Percentiles rank a stretch among this genome's conserved stretches.
These are phyloP conservation scores for Rhysida immarginata DNA, from an alignment of 1,140 invertebrate species.

Conservation along the genomic window DNA sequence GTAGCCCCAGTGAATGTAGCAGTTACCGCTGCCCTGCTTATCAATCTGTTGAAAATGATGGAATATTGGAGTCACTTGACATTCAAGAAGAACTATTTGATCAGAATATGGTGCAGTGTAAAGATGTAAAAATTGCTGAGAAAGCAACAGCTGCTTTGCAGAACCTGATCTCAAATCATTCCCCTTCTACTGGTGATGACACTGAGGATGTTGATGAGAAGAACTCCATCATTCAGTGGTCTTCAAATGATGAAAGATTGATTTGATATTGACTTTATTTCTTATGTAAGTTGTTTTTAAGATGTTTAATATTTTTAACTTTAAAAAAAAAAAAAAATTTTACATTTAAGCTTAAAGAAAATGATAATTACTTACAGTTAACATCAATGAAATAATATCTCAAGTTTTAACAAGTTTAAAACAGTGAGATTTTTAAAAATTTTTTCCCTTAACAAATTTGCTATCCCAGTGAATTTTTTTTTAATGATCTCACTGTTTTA, in stretches of 20 bases:
- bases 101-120: no score
- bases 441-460: no score
- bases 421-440: no score
- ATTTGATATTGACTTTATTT: conserved; percentile 5
- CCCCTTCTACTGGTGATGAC: background rate
- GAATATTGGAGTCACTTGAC: background rate
- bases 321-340: no score
- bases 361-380: no score
- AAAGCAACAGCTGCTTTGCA: background rate
- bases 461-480: no score
- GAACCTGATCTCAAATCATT: background rate
- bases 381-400: no score
- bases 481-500: no score
- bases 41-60: background rate
- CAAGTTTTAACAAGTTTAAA: no score
- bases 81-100: conserved; percentile 3
- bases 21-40: background rate
- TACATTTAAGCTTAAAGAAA: no score
- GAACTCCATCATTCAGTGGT: conserved; percentile 3
- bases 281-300: no score
- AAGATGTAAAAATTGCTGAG: background rate
- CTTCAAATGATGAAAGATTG: conserved; percentile 7
- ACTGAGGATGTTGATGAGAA: background rate
- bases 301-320: no score
- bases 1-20: background rate